phyloP scores from a whole-genome alignment of 2,888 invertebrate species.

The Himalopsyche japonica region DNA sequence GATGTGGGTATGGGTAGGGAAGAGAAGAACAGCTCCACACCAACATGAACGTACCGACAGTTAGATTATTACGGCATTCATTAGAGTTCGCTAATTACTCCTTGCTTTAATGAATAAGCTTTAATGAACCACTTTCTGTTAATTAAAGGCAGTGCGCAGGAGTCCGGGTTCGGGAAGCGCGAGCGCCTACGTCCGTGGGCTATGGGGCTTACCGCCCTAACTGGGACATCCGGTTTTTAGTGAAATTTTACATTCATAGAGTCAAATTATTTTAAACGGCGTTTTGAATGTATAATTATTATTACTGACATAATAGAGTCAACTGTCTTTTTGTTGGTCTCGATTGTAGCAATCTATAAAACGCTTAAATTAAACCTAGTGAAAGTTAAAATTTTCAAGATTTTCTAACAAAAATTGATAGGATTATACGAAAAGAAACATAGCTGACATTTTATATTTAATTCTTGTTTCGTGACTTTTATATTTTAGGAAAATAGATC shows the following conservation, averaged over 20 bases:
- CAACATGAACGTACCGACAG: slow-evolving; percentile 44
- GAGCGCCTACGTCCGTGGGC: slow-evolving; percentile 23
- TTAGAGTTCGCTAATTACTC: slow-evolving; percentile 88
- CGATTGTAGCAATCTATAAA: neutral
- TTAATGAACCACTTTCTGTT: slow-evolving; percentile 90
- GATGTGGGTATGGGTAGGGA: slow-evolving; percentile 4
- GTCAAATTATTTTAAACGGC: neutral
- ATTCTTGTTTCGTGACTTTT: too few species aligned
- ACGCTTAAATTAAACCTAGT: neutral
- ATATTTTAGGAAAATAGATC: too few species aligned
- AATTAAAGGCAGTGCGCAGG: slow-evolving; percentile 75
- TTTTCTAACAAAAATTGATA: too few species aligned
- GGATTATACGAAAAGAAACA: too few species aligned
- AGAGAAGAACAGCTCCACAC: neutral
- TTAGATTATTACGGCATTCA: slow-evolving; percentile 81
- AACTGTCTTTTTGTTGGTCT: neutral
- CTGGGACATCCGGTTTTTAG: slow-evolving; percentile 26
- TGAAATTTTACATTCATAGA: neutral
- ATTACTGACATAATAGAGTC: neutral
- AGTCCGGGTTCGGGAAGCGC: slow-evolving; percentile 43
- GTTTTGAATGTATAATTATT: neutral
- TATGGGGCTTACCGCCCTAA: slow-evolving; percentile 25
- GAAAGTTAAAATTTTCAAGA: too few species aligned
- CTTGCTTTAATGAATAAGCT: slow-evolving; percentile 89
- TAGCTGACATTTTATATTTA: too few species aligned